Evolutionary conservation across 2,888 invertebrate genomes (phyloP), one percentile per base, ranked within the genome.

Genomic region (Alitta virens): DNA sequence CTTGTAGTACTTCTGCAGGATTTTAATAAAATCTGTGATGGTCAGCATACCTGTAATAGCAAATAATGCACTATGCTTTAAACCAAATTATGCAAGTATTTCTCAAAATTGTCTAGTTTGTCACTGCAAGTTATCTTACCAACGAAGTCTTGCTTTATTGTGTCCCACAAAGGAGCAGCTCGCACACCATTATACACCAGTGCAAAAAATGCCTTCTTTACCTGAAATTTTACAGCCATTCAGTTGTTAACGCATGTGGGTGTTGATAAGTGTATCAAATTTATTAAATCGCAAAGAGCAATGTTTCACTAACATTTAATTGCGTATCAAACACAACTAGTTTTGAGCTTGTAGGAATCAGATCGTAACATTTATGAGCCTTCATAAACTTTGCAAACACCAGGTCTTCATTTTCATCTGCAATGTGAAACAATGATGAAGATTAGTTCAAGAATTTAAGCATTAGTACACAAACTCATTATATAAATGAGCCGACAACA

Each of bases 291-390:
- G 12, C 7, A 7, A 33, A 33, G 33, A 33, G 5, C 33, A 33
- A 12, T 12, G 5, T 33, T 12, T 33, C 33, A 77, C 79, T 80
- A 73, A 83, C 83, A 72, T 95, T 90, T 66, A 99, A 87, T 83
- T 96, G 93, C 52, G 98, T 99, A 85, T 99, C 99, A 84, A 99
- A 99, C 66, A 99, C 96, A 72, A 99, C 98, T 82, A 99, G 87
- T 85, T 99, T 99, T 73, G 97, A 96, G 77, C 97, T 97, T 65
- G 96, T 97, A 66, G 99, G 99, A 82, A 99, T 97, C 84, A 99
- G 88, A 86, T 99, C 99, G 86, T 99, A 99, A 84, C 98, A 98
- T 85, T 95, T 96, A 88, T 99, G 98, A 85, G 96, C 97, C 85
- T 94, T 94, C 90, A 99, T 98, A 87, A 99, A 99, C 84, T 96